phyloP scores from a whole-genome alignment of 2,113 vertebrate species.

The Arizona elegans region DNA sequence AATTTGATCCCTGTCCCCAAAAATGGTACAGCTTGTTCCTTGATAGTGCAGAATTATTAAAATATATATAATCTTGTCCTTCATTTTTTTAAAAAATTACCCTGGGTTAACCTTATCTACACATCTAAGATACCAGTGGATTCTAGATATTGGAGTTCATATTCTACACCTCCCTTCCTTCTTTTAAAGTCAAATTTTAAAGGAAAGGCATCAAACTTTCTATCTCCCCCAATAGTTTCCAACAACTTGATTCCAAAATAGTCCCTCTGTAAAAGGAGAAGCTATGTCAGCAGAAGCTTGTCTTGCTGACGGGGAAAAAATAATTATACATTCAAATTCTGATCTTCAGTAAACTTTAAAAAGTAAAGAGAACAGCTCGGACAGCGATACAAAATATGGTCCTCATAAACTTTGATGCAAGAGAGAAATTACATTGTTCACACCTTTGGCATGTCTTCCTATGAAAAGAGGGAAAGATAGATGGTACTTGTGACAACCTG shows the following conservation, averaged over 20 bases:
- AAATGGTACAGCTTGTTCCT: not conserved
- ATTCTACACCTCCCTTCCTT: not conserved
- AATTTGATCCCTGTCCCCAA: not conserved
- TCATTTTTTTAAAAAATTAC: not conserved
- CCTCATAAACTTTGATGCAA: slow-evolving; percentile 16
- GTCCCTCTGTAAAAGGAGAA: not conserved
- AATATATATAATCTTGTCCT: not conserved
- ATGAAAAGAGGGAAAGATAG: slow-evolving; percentile 8
- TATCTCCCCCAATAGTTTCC: not conserved
- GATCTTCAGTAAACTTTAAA: slow-evolving; percentile 16
- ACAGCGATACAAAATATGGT: slow-evolving; percentile 29
- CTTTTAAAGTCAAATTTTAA: not conserved
- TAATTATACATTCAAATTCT: slow-evolving; percentile 28
- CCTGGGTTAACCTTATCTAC: not conserved
- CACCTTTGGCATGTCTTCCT: slow-evolving; percentile 1
- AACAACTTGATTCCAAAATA: not conserved
- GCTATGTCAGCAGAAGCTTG: slow-evolving; percentile 11
- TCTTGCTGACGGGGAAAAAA: not conserved
- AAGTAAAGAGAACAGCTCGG: slow-evolving; percentile 17
- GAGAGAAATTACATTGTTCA: slow-evolving; percentile 3
- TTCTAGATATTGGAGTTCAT: not conserved
- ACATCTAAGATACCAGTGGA: not conserved
- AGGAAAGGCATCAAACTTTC: not conserved
- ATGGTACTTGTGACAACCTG: not conserved
- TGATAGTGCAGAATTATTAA: not conserved